A percentile compares a stretch with the other conserved stretches of the same genome.
These are phyloP conservation scores for Stichodactyla mertensii DNA, from an alignment of 64 coral and sea anemone genomes.

Conservation along the genomic window DNA sequence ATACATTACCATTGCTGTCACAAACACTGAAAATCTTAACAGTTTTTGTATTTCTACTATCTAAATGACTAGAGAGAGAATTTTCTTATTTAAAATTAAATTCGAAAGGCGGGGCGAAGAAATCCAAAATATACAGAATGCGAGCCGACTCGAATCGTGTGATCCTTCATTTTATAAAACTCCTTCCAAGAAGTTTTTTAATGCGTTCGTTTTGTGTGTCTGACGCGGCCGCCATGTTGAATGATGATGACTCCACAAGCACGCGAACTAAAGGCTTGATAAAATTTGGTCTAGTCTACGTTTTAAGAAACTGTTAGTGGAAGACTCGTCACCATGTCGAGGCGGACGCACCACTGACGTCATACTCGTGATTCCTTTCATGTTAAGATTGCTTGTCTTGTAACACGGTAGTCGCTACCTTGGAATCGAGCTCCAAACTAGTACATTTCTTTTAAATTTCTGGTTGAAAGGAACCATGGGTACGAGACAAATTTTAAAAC, in stretches of 20 bases:
- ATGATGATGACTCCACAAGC: neutral
- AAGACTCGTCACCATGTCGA: conserved; percentile 7
- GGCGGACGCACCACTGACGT: conserved; percentile 1
- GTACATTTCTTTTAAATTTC: neutral
- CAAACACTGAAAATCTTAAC: neutral
- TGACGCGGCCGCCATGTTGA: neutral
- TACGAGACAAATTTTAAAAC: neutral
- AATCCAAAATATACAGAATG: neutral
- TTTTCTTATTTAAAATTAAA: neutral
- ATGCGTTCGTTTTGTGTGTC: neutral
- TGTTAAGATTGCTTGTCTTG: neutral
- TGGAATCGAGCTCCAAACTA: neutral
- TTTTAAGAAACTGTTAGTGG: neutral
- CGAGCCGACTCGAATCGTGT: neutral
- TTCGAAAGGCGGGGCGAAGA: neutral
- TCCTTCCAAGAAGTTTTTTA: neutral
- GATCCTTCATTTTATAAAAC: neutral
- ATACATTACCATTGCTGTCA: neutral
- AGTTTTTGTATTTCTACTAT: neutral
- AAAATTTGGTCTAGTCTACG: neutral
- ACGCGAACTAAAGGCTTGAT: neutral
- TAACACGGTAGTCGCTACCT: neutral
- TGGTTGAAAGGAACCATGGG: neutral
- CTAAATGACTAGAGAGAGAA: neutral
- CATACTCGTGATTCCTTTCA: neutral